Conservation (phyloP, 1,140 invertebrate genomes). For the Berghia stephanieae region DNA sequence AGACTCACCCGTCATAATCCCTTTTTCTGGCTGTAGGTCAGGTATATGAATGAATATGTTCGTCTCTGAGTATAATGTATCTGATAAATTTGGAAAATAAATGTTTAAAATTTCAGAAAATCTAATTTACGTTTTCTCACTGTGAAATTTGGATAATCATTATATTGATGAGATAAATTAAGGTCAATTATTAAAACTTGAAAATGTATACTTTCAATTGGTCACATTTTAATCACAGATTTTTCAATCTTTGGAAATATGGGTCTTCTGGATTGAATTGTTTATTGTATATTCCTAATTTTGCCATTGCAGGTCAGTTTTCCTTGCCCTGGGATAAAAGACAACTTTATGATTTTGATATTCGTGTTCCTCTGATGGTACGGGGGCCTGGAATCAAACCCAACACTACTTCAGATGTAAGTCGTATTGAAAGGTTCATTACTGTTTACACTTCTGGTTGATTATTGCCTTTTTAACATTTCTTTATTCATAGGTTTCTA, state of each 20-base stretch:
- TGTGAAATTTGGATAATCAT: background rate
- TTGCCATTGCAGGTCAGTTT: slow-evolving; percentile 77
- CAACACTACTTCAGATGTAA: too few relatives aligned
- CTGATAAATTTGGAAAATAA: too few relatives aligned
- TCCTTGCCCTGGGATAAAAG: slow-evolving; percentile 86
- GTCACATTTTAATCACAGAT: background rate
- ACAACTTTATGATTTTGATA: slow-evolving; percentile 89
- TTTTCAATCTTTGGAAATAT: background rate
- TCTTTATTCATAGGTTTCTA: background rate
- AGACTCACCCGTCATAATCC: too few relatives aligned
- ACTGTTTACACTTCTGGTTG: background rate
- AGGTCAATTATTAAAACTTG: background rate
- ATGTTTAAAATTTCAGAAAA: too few relatives aligned
- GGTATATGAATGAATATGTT: too few relatives aligned
- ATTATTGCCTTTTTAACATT: background rate
- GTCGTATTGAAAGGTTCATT: too few relatives aligned
- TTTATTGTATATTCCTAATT: background rate
- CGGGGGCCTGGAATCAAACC: slow-evolving; percentile 74
- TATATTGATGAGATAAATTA: background rate
- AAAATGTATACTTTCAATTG: background rate
- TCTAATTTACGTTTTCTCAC: background rate
- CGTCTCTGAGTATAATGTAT: too few relatives aligned
- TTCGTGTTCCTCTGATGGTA: slow-evolving; percentile 82
- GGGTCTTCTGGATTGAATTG: background rate
- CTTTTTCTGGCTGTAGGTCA: too few relatives aligned